Evolutionary conservation across 2,113 vertebrate species (phyloP).

Genomic region (Glareola pratincola): DNA sequence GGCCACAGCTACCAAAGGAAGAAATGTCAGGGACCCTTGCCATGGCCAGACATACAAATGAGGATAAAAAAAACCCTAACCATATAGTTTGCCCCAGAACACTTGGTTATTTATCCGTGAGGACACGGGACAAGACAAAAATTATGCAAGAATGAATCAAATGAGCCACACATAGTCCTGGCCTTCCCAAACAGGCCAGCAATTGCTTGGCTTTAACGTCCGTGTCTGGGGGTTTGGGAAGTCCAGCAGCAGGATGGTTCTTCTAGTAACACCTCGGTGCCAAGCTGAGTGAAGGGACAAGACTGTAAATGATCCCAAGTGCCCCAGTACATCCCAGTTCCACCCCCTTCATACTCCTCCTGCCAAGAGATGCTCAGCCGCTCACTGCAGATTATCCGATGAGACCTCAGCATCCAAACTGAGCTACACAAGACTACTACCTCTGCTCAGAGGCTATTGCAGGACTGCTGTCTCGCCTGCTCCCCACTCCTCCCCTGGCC

Average conservation of each 20-base stretch:
- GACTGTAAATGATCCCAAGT: not conserved
- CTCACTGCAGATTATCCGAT: not conserved
- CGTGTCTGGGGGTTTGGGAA: not conserved
- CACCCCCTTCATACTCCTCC: not conserved
- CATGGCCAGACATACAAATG: not conserved
- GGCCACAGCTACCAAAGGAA: not conserved
- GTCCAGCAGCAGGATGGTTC: not conserved
- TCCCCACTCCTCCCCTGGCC: not conserved
- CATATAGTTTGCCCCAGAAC: not conserved
- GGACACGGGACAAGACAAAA: not conserved
- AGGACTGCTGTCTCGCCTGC: rapidly evolving
- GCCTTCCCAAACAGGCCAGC: not conserved
- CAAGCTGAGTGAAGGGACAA: not conserved
- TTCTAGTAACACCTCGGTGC: not conserved
- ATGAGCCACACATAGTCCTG: not conserved
- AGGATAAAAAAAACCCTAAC: not conserved
- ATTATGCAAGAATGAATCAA: not conserved
- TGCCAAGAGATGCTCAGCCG: not conserved
- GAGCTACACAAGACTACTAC: not conserved
- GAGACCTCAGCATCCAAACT: not conserved
- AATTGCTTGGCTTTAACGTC: not conserved
- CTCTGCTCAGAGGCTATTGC: not conserved
- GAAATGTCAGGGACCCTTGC: not conserved
- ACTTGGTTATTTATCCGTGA: not conserved
- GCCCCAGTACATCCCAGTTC: not conserved